Evolutionary conservation across 2,888 invertebrate species (phyloP).

Genomic region (Trichopoda pennipes): DNA sequence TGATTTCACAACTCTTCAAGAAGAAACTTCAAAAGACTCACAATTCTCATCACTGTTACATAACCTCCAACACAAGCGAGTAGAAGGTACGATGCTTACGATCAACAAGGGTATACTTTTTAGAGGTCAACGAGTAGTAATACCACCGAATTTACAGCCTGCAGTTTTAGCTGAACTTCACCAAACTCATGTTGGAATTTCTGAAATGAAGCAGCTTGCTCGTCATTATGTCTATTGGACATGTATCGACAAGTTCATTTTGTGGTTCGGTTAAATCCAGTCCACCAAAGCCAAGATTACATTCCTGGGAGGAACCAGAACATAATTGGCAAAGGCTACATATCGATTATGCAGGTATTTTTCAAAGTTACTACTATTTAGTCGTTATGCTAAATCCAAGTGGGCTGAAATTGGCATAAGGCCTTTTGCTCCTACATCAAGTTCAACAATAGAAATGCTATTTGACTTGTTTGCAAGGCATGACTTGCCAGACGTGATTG

Average conservation of each 20-base stretch:
- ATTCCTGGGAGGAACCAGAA: not conserved
- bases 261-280: not conserved
- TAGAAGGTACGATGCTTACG: constrained; percentile 56
- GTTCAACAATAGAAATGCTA: not conserved
- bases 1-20: constrained; percentile 51
- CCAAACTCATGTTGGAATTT: not conserved
- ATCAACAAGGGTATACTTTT: constrained; percentile 55
- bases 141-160: constrained; percentile 54
- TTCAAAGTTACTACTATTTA: not conserved
- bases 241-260: not conserved
- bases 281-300: not conserved
- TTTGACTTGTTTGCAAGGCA: not conserved
- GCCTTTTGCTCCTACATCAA: not conserved
- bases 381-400: not conserved
- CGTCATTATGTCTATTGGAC: not conserved
- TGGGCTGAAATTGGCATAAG: not conserved
- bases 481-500: not conserved
- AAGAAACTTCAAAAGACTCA: constrained; percentile 46
- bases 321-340: not conserved
- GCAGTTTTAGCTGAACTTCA: not conserved
- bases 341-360: not conserved
- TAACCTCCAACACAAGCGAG: constrained; percentile 46
- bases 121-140: constrained; percentile 67
- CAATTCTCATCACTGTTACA: constrained; percentile 27
- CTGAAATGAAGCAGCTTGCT: not conserved